Percentiles rank a stretch among this genome's conserved stretches.
Evolutionary conservation across 2,797 vertebrate species (phyloP).

Genomic region (Trachurus trachurus): DNA sequence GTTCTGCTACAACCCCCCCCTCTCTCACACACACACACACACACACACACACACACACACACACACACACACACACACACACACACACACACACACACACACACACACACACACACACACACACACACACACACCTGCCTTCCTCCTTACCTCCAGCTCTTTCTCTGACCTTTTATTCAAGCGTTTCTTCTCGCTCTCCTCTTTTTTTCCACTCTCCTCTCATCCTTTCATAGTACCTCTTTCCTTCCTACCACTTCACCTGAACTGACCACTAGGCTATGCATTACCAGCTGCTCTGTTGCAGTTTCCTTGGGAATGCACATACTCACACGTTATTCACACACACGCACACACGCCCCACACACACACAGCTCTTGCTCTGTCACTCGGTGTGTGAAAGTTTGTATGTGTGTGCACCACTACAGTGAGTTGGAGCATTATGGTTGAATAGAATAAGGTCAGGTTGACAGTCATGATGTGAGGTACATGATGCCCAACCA

Average conservation of each 20-base stretch:
- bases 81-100: too few species aligned
- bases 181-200: slow-evolving; percentile 44
- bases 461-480: slow-evolving; percentile 65
- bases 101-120: too few species aligned
- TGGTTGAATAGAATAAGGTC: slow-evolving; percentile 68
- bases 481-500: slow-evolving; percentile 50
- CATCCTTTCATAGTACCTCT: slow-evolving; percentile 50
- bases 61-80: not conserved
- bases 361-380: too few species aligned
- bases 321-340: not conserved
- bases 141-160: slow-evolving; percentile 45
- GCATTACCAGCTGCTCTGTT: slow-evolving; percentile 42
- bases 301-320: slow-evolving; percentile 46
- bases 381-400: not conserved
- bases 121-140: slow-evolving; percentile 23
- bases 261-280: slow-evolving; percentile 53
- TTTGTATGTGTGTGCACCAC: slow-evolving; percentile 19
- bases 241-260: slow-evolving; percentile 69
- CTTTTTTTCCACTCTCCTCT: slow-evolving; percentile 40
- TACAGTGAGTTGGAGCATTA: slow-evolving; percentile 45
- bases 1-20: not conserved
- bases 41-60: not conserved
- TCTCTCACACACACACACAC: not conserved
- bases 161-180: slow-evolving; percentile 73
- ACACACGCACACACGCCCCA: not conserved